Conservation (phyloP, 2,888 invertebrate species). For the Deilephila elpenor region DNA sequence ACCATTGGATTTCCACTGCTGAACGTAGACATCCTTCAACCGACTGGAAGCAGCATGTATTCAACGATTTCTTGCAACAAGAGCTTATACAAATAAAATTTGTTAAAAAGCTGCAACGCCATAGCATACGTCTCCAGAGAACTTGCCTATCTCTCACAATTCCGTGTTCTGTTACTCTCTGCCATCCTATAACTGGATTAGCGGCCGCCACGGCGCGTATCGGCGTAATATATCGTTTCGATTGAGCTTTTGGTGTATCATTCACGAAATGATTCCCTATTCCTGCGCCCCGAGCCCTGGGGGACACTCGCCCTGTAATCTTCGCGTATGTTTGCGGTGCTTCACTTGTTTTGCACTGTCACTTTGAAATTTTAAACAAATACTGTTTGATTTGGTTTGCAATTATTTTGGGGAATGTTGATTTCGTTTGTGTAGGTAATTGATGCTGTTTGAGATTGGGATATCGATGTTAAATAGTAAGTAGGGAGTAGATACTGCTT, state of each 20-base stretch:
- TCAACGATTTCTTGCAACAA: no score
- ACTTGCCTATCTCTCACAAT: not conserved
- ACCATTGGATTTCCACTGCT: no score
- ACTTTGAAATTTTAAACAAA: conserved; percentile 23
- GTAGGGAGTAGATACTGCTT: no score
- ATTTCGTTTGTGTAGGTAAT: not conserved
- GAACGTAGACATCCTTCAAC: no score
- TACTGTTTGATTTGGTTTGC: conserved; percentile 19
- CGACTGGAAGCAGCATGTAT: no score
- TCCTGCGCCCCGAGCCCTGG: conserved; percentile 49
- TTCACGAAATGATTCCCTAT: conserved; percentile 67
- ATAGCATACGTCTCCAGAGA: not conserved
- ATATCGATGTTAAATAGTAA: no score
- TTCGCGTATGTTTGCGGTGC: conserved; percentile 39
- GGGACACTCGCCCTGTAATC: conserved; percentile 45
- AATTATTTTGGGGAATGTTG: not conserved
- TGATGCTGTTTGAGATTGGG: not conserved
- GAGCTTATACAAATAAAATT: no score
- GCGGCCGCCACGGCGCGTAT: conserved; percentile 68
- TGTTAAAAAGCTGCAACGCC: not conserved
- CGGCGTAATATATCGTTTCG: conserved; percentile 78
- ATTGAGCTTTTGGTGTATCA: conserved; percentile 82
- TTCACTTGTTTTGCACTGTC: conserved; percentile 25
- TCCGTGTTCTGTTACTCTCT: conserved; percentile 47
- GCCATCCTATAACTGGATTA: conserved; percentile 76